Evolutionary conservation across 1,140 invertebrate species (phyloP), one percentile per base, ranked within the genome.

Genomic region (Mizuhopecten yessoensis): DNA sequence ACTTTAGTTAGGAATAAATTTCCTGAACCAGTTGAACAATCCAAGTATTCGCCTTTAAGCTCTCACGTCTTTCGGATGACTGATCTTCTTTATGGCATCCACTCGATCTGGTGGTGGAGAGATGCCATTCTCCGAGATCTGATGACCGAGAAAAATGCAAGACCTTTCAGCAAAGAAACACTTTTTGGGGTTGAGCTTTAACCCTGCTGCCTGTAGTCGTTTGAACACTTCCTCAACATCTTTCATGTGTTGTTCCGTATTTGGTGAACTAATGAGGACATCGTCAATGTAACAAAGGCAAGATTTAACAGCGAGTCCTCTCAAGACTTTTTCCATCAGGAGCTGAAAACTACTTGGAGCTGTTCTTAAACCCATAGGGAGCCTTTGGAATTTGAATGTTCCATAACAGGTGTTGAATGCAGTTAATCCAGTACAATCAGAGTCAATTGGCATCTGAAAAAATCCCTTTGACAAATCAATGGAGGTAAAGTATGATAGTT

Each of bases 351-450:
- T n/a, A n/a, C n/a, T n/a, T n/a, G n/a, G n/a, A n/a, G 36, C 36
- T 7, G 36, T 7, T 7, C 36, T 39, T 13, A 39, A 39, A 39
- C 36, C 36, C 36, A 92, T 90, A 11, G 91, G 91, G 0, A 91
- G 89, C 36, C 87, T 34, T 29, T 89, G 88, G 87, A 93, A 91
- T 88, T 91, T 90, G 33, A 87, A 90, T 34, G 90, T 93, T 29
- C 92, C 90, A 89, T 90, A 39, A 39, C 36, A 39, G 36, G 36
- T 39, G 13, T 39, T 39, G 36, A 39, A 39, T 39, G 36, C 36
- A 7, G 36, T 39, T 5, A 39, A 13, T 39, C 36, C 13, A 13
- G 36, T 39, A 13, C 36, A 7, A 13, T 39, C 36, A 39, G 36
- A 39, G 36, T 39, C 36, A 39, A 39, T 39, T 7, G 36, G 36